Evolutionary conservation across 2,113 vertebrate species (phyloP).

Genomic region (Brachyhypopomus gauderio): DNA sequence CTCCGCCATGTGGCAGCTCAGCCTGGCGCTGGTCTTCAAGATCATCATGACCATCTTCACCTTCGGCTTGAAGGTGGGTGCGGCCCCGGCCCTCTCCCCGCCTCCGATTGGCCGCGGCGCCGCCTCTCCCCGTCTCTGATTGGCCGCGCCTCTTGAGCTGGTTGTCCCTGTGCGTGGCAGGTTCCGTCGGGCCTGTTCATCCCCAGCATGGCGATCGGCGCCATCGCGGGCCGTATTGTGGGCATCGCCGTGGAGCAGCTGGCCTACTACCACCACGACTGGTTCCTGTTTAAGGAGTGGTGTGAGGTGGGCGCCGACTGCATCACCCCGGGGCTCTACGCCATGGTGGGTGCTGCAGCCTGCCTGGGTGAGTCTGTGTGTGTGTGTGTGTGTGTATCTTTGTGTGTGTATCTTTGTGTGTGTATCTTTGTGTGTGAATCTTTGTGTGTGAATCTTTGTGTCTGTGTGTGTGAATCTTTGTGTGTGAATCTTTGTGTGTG

Average conservation of each 20-base stretch:
- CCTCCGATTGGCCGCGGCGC: no score
- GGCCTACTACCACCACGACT: slow-evolving; percentile 95
- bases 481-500: slow-evolving; percentile 52
- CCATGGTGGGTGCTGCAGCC: slow-evolving; percentile 97
- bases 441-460: background rate
- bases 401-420: slow-evolving; percentile 67
- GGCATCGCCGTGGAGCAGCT: slow-evolving; percentile 97
- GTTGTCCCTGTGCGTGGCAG: slow-evolving; percentile 63
- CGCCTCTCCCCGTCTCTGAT: no score
- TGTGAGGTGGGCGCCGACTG: slow-evolving; percentile 97
- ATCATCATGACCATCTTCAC: slow-evolving; percentile 99
- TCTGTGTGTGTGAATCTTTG: slow-evolving; percentile 98
- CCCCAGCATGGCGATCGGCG: slow-evolving; percentile 98
- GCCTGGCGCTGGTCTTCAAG: slow-evolving; percentile 95
- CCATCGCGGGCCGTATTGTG: slow-evolving; percentile 94
- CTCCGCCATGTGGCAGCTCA: slow-evolving; percentile 96
- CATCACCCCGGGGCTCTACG: slow-evolving; percentile 97
- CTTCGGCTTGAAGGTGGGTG: slow-evolving; percentile 93
- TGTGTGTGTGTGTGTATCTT: slow-evolving; percentile 78
- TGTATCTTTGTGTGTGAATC: background rate
- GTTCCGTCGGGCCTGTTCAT: slow-evolving; percentile 96
- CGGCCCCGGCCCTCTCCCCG: no score
- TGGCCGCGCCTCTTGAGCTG: no score
- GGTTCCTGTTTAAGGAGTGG: slow-evolving; percentile 98
- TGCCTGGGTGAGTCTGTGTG: slow-evolving; percentile 85